Percentiles rank a stretch among this genome's conserved stretches.
These are phyloP conservation scores for Drosophila cardini DNA, from an alignment of 1,140 invertebrate species.

Conservation along the genomic window DNA sequence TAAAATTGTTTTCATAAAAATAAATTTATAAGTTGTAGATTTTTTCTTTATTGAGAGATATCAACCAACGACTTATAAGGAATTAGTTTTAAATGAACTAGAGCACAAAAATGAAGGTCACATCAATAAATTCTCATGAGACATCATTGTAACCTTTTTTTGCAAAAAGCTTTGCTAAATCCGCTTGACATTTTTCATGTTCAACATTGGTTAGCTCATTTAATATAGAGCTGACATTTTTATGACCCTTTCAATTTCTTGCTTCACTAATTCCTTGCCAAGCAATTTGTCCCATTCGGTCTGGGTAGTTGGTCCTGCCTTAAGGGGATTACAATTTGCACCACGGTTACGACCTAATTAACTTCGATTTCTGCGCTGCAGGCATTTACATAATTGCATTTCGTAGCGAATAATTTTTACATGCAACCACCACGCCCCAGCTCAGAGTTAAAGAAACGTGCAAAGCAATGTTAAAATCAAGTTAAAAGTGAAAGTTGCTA, in stretches of 20 bases:
- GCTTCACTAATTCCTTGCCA: conserved; percentile 65
- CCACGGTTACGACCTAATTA: conserved; percentile 78
- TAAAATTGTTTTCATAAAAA: no score
- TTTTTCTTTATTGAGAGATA: background rate
- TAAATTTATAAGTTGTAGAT: no score
- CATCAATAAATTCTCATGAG: conserved; percentile 42
- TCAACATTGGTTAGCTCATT: conserved; percentile 38
- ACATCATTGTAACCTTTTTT: conserved; percentile 28
- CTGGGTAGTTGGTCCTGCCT: conserved; percentile 19
- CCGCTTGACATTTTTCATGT: conserved; percentile 38
- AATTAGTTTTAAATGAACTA: conserved; percentile 11
- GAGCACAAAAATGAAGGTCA: conserved; percentile 12
- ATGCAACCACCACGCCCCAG: conserved; percentile 39
- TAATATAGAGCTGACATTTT: conserved; percentile 62
- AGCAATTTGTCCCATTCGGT: conserved; percentile 52
- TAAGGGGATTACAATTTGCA: conserved; percentile 58
- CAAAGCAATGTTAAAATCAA: conserved; percentile 54
- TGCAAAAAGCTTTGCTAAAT: conserved; percentile 6
- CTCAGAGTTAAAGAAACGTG: conserved; percentile 38
- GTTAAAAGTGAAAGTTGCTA: conserved; percentile 68
- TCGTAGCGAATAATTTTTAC: conserved; percentile 68
- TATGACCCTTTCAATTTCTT: conserved; percentile 58
- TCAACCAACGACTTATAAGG: conserved; percentile 8
- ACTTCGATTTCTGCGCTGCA: conserved; percentile 71
- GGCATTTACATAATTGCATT: conserved; percentile 83